Base-by-base conservation (phyloP, 1,140 invertebrate species). In the Cyclargus thomasi region DNA sequence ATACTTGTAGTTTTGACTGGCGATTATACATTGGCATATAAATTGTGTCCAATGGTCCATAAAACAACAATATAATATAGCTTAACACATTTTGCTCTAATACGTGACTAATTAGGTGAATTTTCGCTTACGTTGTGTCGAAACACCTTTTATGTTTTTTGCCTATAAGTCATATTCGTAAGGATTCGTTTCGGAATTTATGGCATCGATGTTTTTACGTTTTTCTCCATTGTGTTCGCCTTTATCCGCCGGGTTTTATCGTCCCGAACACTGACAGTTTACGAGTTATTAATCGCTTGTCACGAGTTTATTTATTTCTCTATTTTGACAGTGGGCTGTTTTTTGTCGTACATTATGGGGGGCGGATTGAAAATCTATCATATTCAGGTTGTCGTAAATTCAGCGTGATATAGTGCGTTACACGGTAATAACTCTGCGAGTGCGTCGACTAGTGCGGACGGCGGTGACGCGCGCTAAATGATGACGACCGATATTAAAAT, bases 261-360 rank as follows among this genome's bases (percentile, higher is more conserved):
- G 80, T 85, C 76, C 79, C 82, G 80, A 85, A 81, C 83, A 83
- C 73, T 90, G 87, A 90, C 86, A 88, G 78, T 90, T 90, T 90
- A 90, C 87, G 89, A 88, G 86, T 88, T 91, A 91, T 91, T 91
- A 91, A 91, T 91, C 90, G 89, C 83, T 84, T 88, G 89, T 91
- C 89, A 87, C 79, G 76, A 75, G 79, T 86, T 86, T 88, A 88
- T 90, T 88, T 90, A 90, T 90, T 88, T 85, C 86, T 88, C 81
- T 90, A 90, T 90, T 87, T 90, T 87, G 85, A 85, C 81, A 81
- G 75, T 75, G 76, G 75, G 77, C 76, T 81, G 80, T 85, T 88
- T 88, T 88, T 88, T 81, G 82, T 75, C 83, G 78, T 86, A 84
- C 78, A 83, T 86, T 84, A 85, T 78, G 74, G 77, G 71, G 80